Percentiles rank a stretch among this genome's conserved stretches.
phyloP scores from a whole-genome alignment of 2,888 invertebrate species.

The Brachypterus glaber region DNA sequence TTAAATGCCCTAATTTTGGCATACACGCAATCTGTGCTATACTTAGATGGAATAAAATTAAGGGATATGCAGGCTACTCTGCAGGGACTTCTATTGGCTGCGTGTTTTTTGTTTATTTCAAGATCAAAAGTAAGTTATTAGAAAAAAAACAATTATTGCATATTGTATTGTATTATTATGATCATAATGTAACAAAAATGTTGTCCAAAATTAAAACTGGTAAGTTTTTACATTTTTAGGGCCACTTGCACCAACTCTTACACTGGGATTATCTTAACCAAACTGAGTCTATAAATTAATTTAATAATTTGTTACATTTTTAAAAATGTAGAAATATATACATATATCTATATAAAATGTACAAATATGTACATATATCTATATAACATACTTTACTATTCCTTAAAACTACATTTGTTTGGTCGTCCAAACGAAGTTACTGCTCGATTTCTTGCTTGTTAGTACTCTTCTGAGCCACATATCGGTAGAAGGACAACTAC shows the following conservation, averaged over 20 bases:
- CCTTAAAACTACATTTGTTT: not conserved
- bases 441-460: too few species aligned
- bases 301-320: too few species aligned
- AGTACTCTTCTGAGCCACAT: too few species aligned
- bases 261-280: not conserved
- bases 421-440: too few species aligned
- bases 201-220: not conserved
- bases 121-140: conserved; percentile 71
- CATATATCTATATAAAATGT: too few species aligned
- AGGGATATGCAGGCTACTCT: conserved; percentile 96
- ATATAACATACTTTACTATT: not conserved
- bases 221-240: too few species aligned
- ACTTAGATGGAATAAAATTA: conserved; percentile 95
- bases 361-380: not conserved
- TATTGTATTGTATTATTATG: too few species aligned
- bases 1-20: conserved; percentile 95
- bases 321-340: too few species aligned
- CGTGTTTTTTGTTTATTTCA: conserved; percentile 97
- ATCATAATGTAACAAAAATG: too few species aligned
- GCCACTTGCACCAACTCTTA: too few species aligned
- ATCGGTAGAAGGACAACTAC: too few species aligned
- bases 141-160: not conserved
- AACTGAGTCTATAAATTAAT: not conserved
- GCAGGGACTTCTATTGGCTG: conserved; percentile 90
- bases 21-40: conserved; percentile 96